Evolutionary conservation across 1,140 invertebrate genomes (phyloP).

Genomic region (Drosophila parvula): DNA sequence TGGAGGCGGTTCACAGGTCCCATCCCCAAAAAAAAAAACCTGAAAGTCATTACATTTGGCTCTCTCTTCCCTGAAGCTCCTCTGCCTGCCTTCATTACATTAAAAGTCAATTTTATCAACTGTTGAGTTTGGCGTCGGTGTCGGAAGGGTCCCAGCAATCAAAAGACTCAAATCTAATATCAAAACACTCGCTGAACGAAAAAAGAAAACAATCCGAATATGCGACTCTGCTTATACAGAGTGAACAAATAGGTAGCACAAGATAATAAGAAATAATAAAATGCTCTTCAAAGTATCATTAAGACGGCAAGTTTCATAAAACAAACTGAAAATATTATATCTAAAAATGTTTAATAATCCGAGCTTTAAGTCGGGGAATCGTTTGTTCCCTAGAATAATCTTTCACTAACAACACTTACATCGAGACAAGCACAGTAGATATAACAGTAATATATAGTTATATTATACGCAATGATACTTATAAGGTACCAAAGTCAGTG

Average conservation of each 20-base stretch:
- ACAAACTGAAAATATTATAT: too few species aligned
- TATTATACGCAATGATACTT: too few species aligned
- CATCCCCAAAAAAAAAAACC: conserved; percentile 4
- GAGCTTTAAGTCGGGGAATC: neutral
- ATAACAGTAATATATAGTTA: too few species aligned
- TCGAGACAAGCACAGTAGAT: too few species aligned
- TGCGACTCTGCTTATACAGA: conserved; percentile 13
- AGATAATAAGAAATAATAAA: neutral
- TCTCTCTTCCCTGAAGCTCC: neutral
- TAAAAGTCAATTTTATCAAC: conserved; percentile 70
- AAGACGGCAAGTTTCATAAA: neutral
- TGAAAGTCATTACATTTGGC: conserved; percentile 46
- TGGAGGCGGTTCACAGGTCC: conserved; percentile 7
- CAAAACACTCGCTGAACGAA: conserved; percentile 35
- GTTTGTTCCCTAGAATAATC: neutral
- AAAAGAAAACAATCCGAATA: conserved; percentile 58
- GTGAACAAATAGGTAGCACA: neutral
- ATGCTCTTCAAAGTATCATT: neutral
- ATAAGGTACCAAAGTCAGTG: too few species aligned
- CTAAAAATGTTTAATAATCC: neutral
- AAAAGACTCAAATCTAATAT: conserved; percentile 65
- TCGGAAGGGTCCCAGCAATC: conserved; percentile 40
- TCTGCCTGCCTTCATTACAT: conserved; percentile 33
- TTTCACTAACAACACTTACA: too few species aligned
- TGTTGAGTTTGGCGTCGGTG: conserved; percentile 45